These are phyloP conservation scores for Ectemnius lituratus DNA, from an alignment of 2,888 invertebrate genomes.

Conservation along the genomic window DNA sequence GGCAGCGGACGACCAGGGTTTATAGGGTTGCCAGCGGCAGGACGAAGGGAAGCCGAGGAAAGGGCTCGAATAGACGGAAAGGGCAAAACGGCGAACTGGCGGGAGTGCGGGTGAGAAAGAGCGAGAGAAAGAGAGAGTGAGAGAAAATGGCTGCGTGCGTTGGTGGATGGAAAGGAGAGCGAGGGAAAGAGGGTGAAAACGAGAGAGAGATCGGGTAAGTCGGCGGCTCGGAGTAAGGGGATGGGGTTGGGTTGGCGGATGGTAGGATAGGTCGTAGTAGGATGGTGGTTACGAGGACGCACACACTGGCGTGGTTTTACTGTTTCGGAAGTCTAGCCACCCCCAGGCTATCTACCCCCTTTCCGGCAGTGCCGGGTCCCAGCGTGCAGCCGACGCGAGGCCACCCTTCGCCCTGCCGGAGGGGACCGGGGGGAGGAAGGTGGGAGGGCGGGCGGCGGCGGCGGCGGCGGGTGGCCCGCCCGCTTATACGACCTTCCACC, in stretches of 20 bases:
- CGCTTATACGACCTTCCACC: conserved; percentile 73
- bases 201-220: conserved; percentile 15
- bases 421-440: no score
- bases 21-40: conserved; percentile 65
- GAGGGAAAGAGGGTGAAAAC: conserved; percentile 23
- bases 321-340: conserved; percentile 75
- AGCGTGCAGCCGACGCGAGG: conserved; percentile 57
- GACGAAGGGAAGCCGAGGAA: conserved; percentile 45
- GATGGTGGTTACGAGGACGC: conserved; percentile 63
- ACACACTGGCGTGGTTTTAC: conserved; percentile 71
- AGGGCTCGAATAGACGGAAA: conserved; percentile 35
- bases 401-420: conserved; percentile 52
- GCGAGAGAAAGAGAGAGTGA: conserved; percentile 39
- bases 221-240: conserved; percentile 25
- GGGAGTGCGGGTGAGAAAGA: conserved; percentile 15
- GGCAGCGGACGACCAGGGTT: conserved; percentile 68
- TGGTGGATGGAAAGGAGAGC: conserved; percentile 25
- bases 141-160: conserved; percentile 19
- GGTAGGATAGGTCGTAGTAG: conserved; percentile 50
- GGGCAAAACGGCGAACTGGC: conserved; percentile 34
- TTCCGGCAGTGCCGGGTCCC: conserved; percentile 54
- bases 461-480: conserved; percentile 54
- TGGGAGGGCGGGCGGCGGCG: background rate
- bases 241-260: conserved; percentile 48
- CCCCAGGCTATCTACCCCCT: conserved; percentile 68